Conservation (phyloP, 2,888 invertebrate genomes). For the Heliconius hortense region DNA sequence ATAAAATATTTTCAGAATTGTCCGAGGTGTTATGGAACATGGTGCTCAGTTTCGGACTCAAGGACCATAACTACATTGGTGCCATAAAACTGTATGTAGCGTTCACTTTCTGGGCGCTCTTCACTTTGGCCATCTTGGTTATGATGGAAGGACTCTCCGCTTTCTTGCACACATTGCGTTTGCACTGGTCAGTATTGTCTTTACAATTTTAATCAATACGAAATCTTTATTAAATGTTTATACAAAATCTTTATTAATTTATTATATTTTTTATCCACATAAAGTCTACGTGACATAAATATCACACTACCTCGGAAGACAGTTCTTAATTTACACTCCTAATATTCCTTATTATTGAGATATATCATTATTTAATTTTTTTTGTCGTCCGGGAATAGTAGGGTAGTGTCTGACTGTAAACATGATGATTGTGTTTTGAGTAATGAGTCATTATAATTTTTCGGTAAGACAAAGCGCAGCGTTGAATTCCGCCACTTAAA, state of each 20-base stretch:
- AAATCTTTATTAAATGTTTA: too few relatives aligned
- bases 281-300: too few relatives aligned
- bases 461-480: background rate
- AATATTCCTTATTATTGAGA: too few relatives aligned
- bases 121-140: constrained; percentile 97
- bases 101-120: constrained; percentile 94
- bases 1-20: constrained; percentile 79
- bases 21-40: constrained; percentile 96
- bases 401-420: background rate
- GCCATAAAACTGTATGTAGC: constrained; percentile 89
- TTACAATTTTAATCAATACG: background rate
- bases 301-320: background rate
- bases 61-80: constrained; percentile 85
- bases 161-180: constrained; percentile 98
- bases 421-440: too few relatives aligned
- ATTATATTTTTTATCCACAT: too few relatives aligned
- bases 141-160: constrained; percentile 99
- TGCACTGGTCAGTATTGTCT: constrained; percentile 89
- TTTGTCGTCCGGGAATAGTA: background rate
- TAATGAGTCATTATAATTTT: background rate
- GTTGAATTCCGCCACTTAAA: background rate
- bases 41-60: constrained; percentile 91
- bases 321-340: too few relatives aligned
- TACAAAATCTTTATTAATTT: too few relatives aligned
- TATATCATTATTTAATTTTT: too few relatives aligned